Evolutionary conservation across 2,797 vertebrate genomes (phyloP), one percentile per base, ranked within the genome.

Genomic region (Crocidura indochinensis): DNA sequence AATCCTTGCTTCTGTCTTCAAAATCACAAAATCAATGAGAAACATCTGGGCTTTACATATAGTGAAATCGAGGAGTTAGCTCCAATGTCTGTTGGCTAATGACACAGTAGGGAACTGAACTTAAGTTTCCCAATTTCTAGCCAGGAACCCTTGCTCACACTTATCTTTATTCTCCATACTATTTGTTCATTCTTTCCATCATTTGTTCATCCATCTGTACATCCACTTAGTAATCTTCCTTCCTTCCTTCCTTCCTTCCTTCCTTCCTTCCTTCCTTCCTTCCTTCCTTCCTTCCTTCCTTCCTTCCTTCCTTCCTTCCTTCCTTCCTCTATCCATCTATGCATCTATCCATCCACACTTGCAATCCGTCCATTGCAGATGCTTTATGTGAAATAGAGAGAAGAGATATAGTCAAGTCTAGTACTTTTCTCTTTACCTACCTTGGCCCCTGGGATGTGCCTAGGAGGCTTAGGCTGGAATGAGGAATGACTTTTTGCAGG

Each of bases 1-100:
- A 76, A 44, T 17, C 46, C 60, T 44, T 64, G 44, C 29, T 84
- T 87, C 65, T 67, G 29, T 78, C 83, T 53, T 31, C 62, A 88
- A 26, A 92, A 49, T 27, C 49, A 64, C 17, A 76, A 46, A 74
- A 31, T 2, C 3, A 17, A 46, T 9, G 19, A 56, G 72, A 73
- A 53, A 49, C 73, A 53, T 7, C 26, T 64, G 91, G 68, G 65
- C 8, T 77, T 38, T 49, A 14, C 10, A 19, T 31, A 7, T 47
- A 24, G 68, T 87, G 68, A 87, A 71, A 44, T 12, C 4, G 44
- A 87, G 71, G 31, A 85, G 53, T 56, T 20, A n/a, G 38, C 26
- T 81, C 64, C 27, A 26, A 46, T n/a, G n/a, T 19, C 24, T 64
- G 44, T 6, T 95, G 51, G 12, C 60, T 74, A 73, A 76, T 72